Evolutionary conservation across 2,888 invertebrate species (phyloP).

Genomic region (Allacma fusca): DNA sequence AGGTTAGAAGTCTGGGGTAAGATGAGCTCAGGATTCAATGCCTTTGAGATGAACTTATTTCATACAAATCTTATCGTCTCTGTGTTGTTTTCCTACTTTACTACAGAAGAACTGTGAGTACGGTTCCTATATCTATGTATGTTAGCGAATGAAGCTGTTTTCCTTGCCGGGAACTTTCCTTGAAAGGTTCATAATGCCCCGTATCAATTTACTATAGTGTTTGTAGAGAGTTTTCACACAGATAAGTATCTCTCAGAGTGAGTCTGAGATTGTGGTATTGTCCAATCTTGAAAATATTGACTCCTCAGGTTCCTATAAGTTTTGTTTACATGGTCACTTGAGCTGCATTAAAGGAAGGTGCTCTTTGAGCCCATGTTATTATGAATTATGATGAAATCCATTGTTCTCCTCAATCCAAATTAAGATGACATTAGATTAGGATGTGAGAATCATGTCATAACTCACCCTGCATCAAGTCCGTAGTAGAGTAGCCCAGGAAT

Average conservation of each 20-base stretch:
- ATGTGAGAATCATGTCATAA: not conserved
- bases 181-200: not conserved
- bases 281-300: too few species aligned
- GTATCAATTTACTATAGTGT: not conserved
- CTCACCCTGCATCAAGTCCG: not conserved
- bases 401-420: not conserved
- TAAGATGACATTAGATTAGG: not conserved
- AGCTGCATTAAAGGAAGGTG: too few species aligned
- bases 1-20: not conserved
- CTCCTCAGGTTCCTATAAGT: too few species aligned
- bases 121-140: too few species aligned
- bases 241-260: too few species aligned
- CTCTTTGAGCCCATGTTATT: not conserved
- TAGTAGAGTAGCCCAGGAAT: not conserved
- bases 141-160: not conserved
- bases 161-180: constrained; percentile 3
- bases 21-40: not conserved
- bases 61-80: too few species aligned
- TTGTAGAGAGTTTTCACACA: too few species aligned
- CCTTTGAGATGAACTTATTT: not conserved
- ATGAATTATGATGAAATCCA: not conserved
- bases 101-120: too few species aligned
- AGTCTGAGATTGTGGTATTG: too few species aligned
- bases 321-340: too few species aligned
- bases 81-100: too few species aligned